These are phyloP conservation scores for Xenopus borealis DNA, from an alignment of 2,113 vertebrate species.

Conservation along the genomic window DNA sequence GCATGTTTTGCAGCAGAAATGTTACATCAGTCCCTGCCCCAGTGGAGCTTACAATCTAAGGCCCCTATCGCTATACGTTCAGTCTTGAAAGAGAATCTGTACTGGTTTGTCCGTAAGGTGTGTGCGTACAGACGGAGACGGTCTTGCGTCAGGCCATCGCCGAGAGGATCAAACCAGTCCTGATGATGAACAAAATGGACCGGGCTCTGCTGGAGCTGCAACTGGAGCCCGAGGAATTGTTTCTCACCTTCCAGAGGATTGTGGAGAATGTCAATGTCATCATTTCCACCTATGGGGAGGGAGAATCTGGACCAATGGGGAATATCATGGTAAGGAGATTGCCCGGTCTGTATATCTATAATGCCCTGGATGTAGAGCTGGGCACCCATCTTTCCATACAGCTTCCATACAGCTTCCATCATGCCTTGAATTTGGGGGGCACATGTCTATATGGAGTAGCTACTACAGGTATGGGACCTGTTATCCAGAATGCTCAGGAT, in stretches of 20 bases:
- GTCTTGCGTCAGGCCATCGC: constrained; percentile 92
- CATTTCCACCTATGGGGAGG: constrained; percentile 89
- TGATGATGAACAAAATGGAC: constrained; percentile 99
- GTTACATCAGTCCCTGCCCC: too few species aligned
- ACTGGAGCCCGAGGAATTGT: constrained; percentile 85
- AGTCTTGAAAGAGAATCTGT: too few species aligned
- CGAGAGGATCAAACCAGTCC: constrained; percentile 89
- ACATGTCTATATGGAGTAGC: too few species aligned
- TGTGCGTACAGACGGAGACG: constrained; percentile 94
- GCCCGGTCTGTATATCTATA: neutral
- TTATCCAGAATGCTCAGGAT: too few species aligned
- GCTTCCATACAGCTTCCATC: too few species aligned
- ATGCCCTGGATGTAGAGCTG: too few species aligned
- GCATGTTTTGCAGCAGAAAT: too few species aligned
- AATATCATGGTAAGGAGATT: constrained; percentile 78
- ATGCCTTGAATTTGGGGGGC: too few species aligned
- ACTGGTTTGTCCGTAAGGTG: constrained; percentile 62
- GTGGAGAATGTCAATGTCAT: constrained; percentile 93
- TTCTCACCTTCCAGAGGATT: constrained; percentile 94
- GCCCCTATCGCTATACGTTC: too few species aligned
- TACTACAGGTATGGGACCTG: too few species aligned
- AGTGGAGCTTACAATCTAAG: too few species aligned
- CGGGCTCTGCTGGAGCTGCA: constrained; percentile 90
- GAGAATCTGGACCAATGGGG: constrained; percentile 89
- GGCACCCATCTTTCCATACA: too few species aligned